These are phyloP conservation scores for Daktulosphaira vitifoliae DNA, from an alignment of 1,140 invertebrate species.

Conservation along the genomic window DNA sequence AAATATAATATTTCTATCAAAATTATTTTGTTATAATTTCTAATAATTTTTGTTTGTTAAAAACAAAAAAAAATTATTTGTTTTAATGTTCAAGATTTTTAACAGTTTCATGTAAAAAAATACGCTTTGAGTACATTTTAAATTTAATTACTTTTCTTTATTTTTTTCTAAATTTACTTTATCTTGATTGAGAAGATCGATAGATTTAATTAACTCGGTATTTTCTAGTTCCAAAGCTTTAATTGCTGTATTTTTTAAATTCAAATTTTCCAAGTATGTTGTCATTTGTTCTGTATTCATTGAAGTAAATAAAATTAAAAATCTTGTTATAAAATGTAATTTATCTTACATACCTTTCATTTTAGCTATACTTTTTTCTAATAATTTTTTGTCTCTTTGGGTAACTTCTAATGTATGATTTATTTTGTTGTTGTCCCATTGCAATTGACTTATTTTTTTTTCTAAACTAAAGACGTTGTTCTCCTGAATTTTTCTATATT, in stretches of 20 bases:
- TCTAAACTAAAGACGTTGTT: background rate
- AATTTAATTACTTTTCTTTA: slow-evolving; percentile 7
- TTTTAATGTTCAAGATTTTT: too few relatives aligned
- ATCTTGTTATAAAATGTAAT: background rate
- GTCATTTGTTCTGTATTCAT: slow-evolving; percentile 5
- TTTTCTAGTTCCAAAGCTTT: background rate
- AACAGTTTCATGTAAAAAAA: too few relatives aligned
- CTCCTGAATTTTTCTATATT: background rate
- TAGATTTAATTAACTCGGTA: background rate
- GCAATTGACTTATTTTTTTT: background rate
- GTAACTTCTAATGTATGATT: background rate
- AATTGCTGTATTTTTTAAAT: background rate
- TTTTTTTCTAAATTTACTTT: slow-evolving; percentile 3
- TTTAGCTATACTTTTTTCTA: slow-evolving; percentile 16
- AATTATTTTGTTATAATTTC: too few relatives aligned
- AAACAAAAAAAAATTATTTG: too few relatives aligned
- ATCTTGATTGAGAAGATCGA: background rate
- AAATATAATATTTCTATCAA: too few relatives aligned
- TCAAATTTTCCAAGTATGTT: background rate
- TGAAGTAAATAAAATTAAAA: too few relatives aligned
- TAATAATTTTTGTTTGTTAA: too few relatives aligned
- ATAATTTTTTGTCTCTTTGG: slow-evolving; percentile 1
- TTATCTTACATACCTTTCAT: background rate
- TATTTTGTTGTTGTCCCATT: slow-evolving; percentile 1
- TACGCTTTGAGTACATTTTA: background rate